Evolutionary conservation across 2,113 vertebrate species (phyloP), one percentile per base, ranked within the genome.

Genomic region (Astatotilapia flaviijosephi): DNA sequence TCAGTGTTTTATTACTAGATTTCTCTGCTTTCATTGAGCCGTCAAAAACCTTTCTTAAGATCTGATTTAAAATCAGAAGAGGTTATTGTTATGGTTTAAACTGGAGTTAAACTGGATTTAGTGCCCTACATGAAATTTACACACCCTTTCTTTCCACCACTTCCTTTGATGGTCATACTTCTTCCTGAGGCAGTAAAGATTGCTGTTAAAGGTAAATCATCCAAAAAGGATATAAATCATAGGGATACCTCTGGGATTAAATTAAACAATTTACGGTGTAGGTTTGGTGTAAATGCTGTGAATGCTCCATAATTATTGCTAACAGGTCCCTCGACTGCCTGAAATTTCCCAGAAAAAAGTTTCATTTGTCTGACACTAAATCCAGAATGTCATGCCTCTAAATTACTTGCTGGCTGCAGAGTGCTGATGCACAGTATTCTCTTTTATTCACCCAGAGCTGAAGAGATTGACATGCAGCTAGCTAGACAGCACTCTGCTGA

Each of bases 371-470:
- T 56, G 37, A 68, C 19, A 82, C 83, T 88, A 85, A 95, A 96
- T 92, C 86, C 91, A 40, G 80, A 91, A 93, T 92, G 91, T 94
- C 87, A 93, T 88, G 89, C 90, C 83, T 83, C 86, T 45, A 90
- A 95, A 93, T 91, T 42, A 86, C 87, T 93, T 40, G 88, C 79
- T 87, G 85, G 88, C 84, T 77, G 79, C 92, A 83, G 84, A 90
- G 65, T 91, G 92, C 94, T 95, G 94, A 95, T 94, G 90, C 89
- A 68, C 56, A 60, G 82, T 86, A 15, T 93, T 95, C 62, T 60
- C 88, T 88, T 85, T 86, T 86, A 93, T 90, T 94, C 86, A 82
- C 55, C 87, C 68, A 80, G 90, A 92, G 83, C 79, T 35, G 62
- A 85, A 75, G 73, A 91, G 92, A 94, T 87, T 86, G 90, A 89